Evolutionary conservation across 2,888 invertebrate species (phyloP), one percentile per base, ranked within the genome.

Genomic region (Megalurothrips usitatus): DNA sequence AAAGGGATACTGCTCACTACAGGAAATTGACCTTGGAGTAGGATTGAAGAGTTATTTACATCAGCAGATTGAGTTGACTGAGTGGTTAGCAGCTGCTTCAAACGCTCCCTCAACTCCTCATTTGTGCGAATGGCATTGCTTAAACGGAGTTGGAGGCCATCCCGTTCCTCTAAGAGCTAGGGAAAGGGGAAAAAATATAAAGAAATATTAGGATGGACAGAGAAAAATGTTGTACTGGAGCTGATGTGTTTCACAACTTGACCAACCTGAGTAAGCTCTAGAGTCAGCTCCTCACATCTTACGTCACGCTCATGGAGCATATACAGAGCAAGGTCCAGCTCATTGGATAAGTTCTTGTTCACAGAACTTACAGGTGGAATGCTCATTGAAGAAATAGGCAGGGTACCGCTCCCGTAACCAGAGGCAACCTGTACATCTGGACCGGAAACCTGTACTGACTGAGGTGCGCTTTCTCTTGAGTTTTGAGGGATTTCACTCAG

Each of bases 301-400:
- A 96, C 93, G 84, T 96, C 96, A 83, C 95, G 90, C 85, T 95
- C 94, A 86, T 96, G 96, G 80, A 96, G 88, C 92, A 94, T 94
- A 85, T 95, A 95, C 78, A 95, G 87, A 0, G 95, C 94, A 80
- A 94, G 88, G 85, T 96, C 95, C 81, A 95, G 87, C 86, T 95
- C 94, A 0, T 85, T 85, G 63, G 86, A 85, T 11, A 87, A 80
- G 48, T 82, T 84, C 28, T 84, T 80, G 17, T 83, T 83, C n/a
- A 83, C 82, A 47, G 81, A 81, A n/a, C 52, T 81, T 63, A 75
- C 23, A 26, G 26, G 26, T 75, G 68, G 26, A 75, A 75, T 23
- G 26, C 26, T 58, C 17, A 17, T 58, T 58, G 58, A 43, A 43
- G 34, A 43, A 6, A 58, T 58, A 0, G 58, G n/a, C 17, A n/a